Evolutionary conservation across 2,888 invertebrate species (phyloP), one percentile per base, ranked within the genome.

Genomic region (Mycogona germanica): DNA sequence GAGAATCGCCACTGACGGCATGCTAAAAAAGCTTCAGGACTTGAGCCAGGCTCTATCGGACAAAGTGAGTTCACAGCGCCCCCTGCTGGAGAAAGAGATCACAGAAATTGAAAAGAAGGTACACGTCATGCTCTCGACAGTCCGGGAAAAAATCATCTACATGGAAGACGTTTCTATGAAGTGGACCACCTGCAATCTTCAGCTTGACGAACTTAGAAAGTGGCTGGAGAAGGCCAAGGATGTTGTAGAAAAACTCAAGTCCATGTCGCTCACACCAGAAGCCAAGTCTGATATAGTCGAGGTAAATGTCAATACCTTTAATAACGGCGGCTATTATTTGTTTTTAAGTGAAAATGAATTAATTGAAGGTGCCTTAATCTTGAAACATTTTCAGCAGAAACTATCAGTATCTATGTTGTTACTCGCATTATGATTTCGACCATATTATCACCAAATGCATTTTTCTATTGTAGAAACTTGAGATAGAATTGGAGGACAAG

Each of bases 211-310:
- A 58, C 74, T 92, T 12, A 80, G 84, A 62, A 78, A 78, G 58
- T 91, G 91, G 89, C 81, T 85, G 50, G 81, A 83, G 64, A 80
- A 78, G 63, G 87, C 84, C 17, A 87, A 88, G 0, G 77, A 81
- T 53, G 69, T 80, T 12, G 76, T 91, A 52, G 79, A 81, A 59
- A 80, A 82, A 41, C 76, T 88, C 28, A 79, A 84, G 59, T 81
- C 83, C 35, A 79, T 84, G 62, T 79, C 81, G 54, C 77, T 83
- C n/a, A 79, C 84, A 3, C 91, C 92, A 0, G 86, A 88, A 70
- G 87, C 89, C 64, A 77, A 84, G 62, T 81, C 88, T 0, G 61
- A 61, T 29, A 64, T 64, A 55, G 63, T 65, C 4, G 64, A 66
- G 63, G 67, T 66, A 55, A n/a, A 28, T 47, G 12, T 1, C 29